A percentile compares a stretch with the other conserved stretches of the same genome.
These are phyloP conservation scores for Acanthurus tractus DNA, from an alignment of 2,797 vertebrate species.

Conservation along the genomic window DNA sequence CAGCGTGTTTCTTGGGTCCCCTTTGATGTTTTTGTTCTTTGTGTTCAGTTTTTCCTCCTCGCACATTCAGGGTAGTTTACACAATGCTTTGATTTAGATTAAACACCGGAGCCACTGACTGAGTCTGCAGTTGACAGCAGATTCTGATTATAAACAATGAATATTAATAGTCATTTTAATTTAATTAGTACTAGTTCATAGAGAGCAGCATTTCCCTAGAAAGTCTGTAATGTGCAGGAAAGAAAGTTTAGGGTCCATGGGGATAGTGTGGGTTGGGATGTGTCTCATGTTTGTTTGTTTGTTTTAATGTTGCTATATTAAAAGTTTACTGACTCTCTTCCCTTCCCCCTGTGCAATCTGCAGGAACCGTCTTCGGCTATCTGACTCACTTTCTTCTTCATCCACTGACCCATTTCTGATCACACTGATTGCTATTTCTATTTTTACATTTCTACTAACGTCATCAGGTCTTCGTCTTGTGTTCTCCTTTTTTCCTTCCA, in stretches of 20 bases:
- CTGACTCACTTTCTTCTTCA: slow-evolving; percentile 75
- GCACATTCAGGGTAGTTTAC: slow-evolving; percentile 34
- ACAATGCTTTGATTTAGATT: slow-evolving; percentile 52
- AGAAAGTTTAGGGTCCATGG: slow-evolving; percentile 38
- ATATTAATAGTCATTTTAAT: slow-evolving; percentile 8
- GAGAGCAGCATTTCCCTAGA: slow-evolving; percentile 2
- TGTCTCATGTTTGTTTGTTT: slow-evolving; percentile 68
- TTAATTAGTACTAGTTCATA: slow-evolving; percentile 23
- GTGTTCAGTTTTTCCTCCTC: slow-evolving; percentile 23
- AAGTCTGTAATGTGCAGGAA: slow-evolving; percentile 23
- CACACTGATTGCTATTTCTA: slow-evolving; percentile 69
- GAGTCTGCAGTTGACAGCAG: slow-evolving; percentile 42
- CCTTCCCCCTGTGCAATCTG: slow-evolving; percentile 88
- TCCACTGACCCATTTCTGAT: slow-evolving; percentile 76
- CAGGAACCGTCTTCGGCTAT: slow-evolving; percentile 84
- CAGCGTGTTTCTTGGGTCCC: slow-evolving; percentile 36
- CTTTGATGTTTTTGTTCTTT: slow-evolving; percentile 49
- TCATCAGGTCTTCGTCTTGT: slow-evolving; percentile 72
- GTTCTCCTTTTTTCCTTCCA: slow-evolving; percentile 76
- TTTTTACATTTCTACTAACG: slow-evolving; percentile 75
- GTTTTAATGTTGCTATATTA: slow-evolving; percentile 83
- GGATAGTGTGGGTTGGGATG: slow-evolving; percentile 56
- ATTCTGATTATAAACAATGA: slow-evolving; percentile 20
- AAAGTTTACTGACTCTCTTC: slow-evolving; percentile 88
- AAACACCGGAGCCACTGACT: slow-evolving; percentile 32